These are phyloP conservation scores for Pachyuromys duprasi DNA, from an alignment of 2,797 vertebrate genomes.

Conservation along the genomic window DNA sequence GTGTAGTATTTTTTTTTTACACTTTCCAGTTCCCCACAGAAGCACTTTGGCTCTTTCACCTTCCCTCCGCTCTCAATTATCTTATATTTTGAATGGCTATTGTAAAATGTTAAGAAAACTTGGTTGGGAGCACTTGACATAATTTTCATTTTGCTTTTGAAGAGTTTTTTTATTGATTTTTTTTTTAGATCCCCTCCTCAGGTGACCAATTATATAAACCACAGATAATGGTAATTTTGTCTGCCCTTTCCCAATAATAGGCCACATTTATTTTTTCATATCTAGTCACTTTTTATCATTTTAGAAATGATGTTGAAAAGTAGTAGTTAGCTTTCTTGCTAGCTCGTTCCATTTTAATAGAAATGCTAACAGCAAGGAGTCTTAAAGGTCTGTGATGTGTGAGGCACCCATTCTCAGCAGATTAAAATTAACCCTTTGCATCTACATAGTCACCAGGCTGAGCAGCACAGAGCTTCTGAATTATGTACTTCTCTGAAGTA, in stretches of 20 bases:
- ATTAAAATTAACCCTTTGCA: not conserved
- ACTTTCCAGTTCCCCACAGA: not conserved
- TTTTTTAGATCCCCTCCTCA: not conserved
- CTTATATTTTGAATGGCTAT: slow-evolving; percentile 13
- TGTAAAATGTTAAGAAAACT: slow-evolving; percentile 3
- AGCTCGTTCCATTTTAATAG: slow-evolving; percentile 21
- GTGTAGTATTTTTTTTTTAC: not conserved
- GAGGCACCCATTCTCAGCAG: not conserved
- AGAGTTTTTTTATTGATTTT: not conserved
- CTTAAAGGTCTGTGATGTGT: not conserved
- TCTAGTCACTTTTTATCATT: slow-evolving; percentile 53
- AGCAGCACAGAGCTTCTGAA: not conserved
- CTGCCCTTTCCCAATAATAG: not conserved
- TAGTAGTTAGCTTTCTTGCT: slow-evolving; percentile 19
- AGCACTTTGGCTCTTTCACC: not conserved
- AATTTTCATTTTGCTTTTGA: slow-evolving; percentile 15
- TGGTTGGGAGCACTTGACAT: not conserved
- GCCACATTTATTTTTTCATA: slow-evolving; percentile 4
- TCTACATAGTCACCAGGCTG: not conserved
- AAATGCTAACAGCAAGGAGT: not conserved
- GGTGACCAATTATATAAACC: not conserved
- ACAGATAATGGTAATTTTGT: slow-evolving; percentile 30
- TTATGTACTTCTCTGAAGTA: not conserved
- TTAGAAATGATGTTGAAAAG: slow-evolving; percentile 27
- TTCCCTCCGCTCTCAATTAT: not conserved